Conservation (phyloP, 1,140 invertebrate species). For the Dufourea novaeangliae region DNA sequence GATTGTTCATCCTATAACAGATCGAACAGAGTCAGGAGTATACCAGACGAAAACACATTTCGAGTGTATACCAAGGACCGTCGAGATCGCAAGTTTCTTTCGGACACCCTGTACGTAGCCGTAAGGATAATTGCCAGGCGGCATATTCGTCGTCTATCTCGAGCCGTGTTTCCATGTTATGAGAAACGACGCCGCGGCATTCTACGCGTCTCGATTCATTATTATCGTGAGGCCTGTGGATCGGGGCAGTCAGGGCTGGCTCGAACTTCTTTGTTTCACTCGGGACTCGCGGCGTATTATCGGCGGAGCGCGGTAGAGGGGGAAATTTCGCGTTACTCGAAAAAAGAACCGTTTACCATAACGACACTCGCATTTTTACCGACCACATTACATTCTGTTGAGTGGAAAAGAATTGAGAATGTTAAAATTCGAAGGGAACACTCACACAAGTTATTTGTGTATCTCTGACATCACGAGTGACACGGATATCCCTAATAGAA, state of each 20-base stretch:
- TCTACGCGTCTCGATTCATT: conserved; percentile 31
- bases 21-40: too few relatives aligned
- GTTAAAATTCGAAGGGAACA: too few relatives aligned
- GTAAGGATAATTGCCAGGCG: conserved; percentile 28
- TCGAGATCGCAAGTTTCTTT: too few relatives aligned
- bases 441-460: too few relatives aligned
- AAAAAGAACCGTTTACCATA: conserved; percentile 21
- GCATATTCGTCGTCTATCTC: conserved; percentile 23
- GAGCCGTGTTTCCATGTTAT: conserved; percentile 3
- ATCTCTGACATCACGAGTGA: too few relatives aligned
- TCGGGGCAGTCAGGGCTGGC: conserved; percentile 47
- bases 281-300: conserved; percentile 35
- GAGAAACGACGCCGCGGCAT: conserved; percentile 36
- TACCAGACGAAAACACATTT: too few relatives aligned
- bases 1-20: too few relatives aligned
- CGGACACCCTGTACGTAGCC: conserved; percentile 16
- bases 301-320: too few relatives aligned
- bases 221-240: conserved; percentile 42
- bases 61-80: too few relatives aligned
- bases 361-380: neutral
- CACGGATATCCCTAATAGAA: too few relatives aligned
- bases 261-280: conserved; percentile 48
- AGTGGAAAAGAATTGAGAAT: too few relatives aligned
- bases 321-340: conserved; percentile 23
- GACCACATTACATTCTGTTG: too few relatives aligned